These are phyloP conservation scores for Pelvicachromis taeniatus DNA, from an alignment of 2,113 vertebrate species.

Conservation along the genomic window DNA sequence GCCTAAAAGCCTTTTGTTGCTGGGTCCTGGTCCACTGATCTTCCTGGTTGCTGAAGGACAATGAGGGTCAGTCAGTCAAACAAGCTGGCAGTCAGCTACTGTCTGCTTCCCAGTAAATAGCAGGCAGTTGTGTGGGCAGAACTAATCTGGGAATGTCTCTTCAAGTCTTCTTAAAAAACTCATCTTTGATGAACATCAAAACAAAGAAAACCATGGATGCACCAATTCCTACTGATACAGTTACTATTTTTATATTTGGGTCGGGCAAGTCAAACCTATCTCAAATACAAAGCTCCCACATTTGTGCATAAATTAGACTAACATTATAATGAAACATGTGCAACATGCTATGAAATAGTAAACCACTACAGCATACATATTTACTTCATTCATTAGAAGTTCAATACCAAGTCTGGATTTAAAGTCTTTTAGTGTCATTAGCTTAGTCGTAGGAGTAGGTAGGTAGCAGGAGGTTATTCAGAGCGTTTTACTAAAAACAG, in stretches of 20 bases:
- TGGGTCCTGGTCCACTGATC: conserved; percentile 67
- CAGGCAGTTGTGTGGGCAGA: conserved; percentile 78
- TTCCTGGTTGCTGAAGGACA: conserved; percentile 72
- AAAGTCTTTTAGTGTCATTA: not conserved
- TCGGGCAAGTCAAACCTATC: not conserved
- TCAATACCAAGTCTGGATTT: not conserved
- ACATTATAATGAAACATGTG: not conserved
- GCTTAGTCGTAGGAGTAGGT: not conserved
- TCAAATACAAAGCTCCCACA: not conserved
- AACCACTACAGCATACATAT: not conserved
- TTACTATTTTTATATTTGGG: not conserved
- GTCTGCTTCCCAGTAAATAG: conserved; percentile 79
- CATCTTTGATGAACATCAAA: conserved; percentile 4
- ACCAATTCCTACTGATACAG: not conserved
- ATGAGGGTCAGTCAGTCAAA: conserved; percentile 70
- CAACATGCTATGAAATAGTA: not conserved
- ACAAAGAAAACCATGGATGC: conserved; percentile 3
- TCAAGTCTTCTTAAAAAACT: conserved; percentile 48
- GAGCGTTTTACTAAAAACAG: not conserved
- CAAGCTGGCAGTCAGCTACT: conserved; percentile 64
- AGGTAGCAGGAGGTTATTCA: not conserved
- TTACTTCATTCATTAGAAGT: not conserved
- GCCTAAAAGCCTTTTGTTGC: conserved; percentile 55
- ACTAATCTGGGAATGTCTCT: conserved; percentile 83
- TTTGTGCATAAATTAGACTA: accelerated